phyloP scores from a whole-genome alignment of 2,113 vertebrate species.

The Peromyscus leucopus region DNA sequence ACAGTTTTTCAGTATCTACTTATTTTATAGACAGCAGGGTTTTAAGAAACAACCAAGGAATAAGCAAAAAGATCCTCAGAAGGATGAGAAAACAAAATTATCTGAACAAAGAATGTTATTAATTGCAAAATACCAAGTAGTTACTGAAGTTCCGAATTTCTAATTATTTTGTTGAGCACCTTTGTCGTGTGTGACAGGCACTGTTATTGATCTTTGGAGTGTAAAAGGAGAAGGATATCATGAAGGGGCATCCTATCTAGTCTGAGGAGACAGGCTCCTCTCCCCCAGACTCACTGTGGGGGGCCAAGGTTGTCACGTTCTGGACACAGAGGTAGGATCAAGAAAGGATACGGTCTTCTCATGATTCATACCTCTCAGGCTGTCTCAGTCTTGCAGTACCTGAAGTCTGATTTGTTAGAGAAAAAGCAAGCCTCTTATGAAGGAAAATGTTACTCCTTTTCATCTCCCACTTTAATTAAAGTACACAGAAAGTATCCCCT shows the following conservation, averaged over 20 bases:
- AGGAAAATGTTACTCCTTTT: constrained; percentile 38
- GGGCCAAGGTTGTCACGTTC: not conserved
- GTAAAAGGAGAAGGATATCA: not conserved
- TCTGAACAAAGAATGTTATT: not conserved
- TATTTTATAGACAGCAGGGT: not conserved
- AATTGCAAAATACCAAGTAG: constrained; percentile 7
- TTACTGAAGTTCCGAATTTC: constrained; percentile 17
- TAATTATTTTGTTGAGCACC: not conserved
- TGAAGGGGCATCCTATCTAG: not conserved
- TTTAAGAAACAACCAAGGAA: constrained; percentile 29
- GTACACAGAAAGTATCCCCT: not conserved
- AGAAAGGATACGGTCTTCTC: not conserved
- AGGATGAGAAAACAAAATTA: not conserved
- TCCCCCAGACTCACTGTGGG: not conserved
- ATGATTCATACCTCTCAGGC: not conserved
- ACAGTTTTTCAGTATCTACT: constrained; percentile 34
- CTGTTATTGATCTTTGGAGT: not conserved
- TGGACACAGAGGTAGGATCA: not conserved
- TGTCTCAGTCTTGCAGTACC: not conserved
- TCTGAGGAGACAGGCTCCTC: not conserved
- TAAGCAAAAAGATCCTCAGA: not conserved
- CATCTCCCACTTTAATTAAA: constrained; percentile 55
- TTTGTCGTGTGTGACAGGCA: not conserved
- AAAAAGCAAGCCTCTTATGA: not conserved
- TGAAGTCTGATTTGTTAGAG: not conserved